Evolutionary conservation across 2,113 vertebrate species (phyloP), one percentile per base, ranked within the genome.

Genomic region (Pheucticus melanocephalus): DNA sequence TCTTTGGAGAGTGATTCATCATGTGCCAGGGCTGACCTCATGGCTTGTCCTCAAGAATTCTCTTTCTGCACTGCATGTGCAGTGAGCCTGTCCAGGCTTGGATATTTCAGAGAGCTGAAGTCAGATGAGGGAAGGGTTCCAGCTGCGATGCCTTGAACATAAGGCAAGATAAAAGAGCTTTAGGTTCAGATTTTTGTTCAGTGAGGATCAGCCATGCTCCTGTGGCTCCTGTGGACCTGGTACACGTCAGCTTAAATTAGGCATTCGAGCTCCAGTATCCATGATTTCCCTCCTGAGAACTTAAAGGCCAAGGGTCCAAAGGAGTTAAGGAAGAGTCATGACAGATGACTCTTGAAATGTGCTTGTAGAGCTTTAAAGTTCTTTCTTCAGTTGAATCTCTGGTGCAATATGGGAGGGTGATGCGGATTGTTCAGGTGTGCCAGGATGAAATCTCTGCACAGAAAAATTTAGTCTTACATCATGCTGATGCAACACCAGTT

Each of bases 121-220:
- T 45, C 24, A 69, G 24, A 40, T 13, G 20, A 65, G n/a, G 28
- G 27, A 76, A 48, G 9, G 14, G 76, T 53, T 85, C 37, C 6
- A 53, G 28, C 53, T 69, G 44, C 45, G 72, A 9, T 90, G 39
- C 13, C 17, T 53, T 53, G 33, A 83, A 11, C 2, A 2, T 22
- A 48, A 71, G 20, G 30, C 28, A 77, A 64, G 44, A 56, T 64
- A n/a, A 4, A 86, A 30, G 24, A 84, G 19, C 11, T 82, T 78
- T 82, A 51, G 68, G 22, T 20, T 9, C 56, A 65, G 48, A 77
- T 44, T 59, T 80, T 86, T 85, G 44, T 23, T 77, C 39, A 33
- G 4, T 59, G 45, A 60, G 53, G 42, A 22, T 63, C 5, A 8
- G 5, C 0, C 0, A n/a, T 50, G 24, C 51, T 81, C 27, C 45